These are phyloP conservation scores for Frieseomelitta varia DNA, from an alignment of 1,140 invertebrate genomes.

Conservation along the genomic window DNA sequence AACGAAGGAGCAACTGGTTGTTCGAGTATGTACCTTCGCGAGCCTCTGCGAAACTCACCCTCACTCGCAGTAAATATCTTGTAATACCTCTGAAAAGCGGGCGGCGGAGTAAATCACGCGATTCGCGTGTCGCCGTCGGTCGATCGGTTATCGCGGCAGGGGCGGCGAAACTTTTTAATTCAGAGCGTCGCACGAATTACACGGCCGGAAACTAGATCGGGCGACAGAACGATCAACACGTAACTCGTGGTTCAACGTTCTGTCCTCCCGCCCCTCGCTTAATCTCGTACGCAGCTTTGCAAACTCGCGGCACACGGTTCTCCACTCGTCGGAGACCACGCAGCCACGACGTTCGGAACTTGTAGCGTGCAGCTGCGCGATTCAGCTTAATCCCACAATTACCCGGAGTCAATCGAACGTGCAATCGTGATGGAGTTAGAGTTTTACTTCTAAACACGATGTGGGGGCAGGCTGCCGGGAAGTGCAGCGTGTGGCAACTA, in stretches of 20 bases:
- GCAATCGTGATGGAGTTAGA: neutral
- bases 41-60: too few relatives aligned
- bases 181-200: neutral
- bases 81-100: too few relatives aligned
- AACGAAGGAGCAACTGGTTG: too few relatives aligned
- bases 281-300: conserved; percentile 32
- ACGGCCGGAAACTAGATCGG: neutral
- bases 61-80: too few relatives aligned
- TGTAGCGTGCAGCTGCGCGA: neutral
- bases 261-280: neutral
- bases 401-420: conserved; percentile 33
- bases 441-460: neutral
- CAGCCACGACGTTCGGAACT: neutral
- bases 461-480: neutral
- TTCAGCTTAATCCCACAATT: conserved; percentile 35
- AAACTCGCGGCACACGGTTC: conserved; percentile 17
- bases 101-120: neutral
- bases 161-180: conserved; percentile 3
- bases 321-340: neutral
- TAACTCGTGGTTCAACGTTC: conserved; percentile 33
- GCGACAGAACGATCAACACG: conserved; percentile 14
- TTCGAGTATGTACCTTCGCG: too few relatives aligned
- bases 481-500: too few relatives aligned
- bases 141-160: neutral
- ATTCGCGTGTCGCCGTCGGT: neutral